Conservation (phyloP, 2,797 vertebrate species). For the Okamejei kenojei region DNA sequence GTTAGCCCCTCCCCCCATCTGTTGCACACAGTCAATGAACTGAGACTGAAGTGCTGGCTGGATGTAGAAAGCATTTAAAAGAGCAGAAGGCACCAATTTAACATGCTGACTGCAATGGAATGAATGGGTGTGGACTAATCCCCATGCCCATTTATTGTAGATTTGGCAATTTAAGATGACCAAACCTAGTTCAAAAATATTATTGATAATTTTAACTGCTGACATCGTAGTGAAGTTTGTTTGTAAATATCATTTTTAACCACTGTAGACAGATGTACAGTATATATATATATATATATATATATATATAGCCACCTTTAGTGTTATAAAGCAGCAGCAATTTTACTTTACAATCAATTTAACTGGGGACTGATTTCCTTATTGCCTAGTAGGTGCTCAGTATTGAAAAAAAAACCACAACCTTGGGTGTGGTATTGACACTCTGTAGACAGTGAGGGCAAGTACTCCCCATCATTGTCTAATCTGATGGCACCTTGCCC, state of each 20-base stretch:
- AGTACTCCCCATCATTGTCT: background rate
- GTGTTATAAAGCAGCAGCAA: background rate
- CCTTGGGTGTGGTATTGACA: background rate
- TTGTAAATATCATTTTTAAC: background rate
- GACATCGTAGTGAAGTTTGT: background rate
- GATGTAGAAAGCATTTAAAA: background rate
- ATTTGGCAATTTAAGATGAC: background rate
- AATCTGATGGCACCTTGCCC: background rate
- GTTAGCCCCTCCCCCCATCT: background rate
- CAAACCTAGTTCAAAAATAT: background rate
- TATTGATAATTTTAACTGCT: background rate
- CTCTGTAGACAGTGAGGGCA: background rate
- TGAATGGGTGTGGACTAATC: background rate
- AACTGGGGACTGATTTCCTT: background rate
- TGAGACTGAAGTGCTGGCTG: background rate
- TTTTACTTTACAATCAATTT: background rate
- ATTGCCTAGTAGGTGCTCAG: background rate
- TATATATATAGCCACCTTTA: background rate
- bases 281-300: background rate
- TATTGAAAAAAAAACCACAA: background rate
- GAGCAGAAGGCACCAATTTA: background rate
- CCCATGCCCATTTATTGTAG: background rate
- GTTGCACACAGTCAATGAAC: background rate
- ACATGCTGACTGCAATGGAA: background rate
- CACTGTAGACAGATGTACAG: too few relatives aligned